Evolutionary conservation across 2,113 vertebrate genomes (phyloP), one percentile per base, ranked within the genome.

Genomic region (Pteronura brasiliensis): DNA sequence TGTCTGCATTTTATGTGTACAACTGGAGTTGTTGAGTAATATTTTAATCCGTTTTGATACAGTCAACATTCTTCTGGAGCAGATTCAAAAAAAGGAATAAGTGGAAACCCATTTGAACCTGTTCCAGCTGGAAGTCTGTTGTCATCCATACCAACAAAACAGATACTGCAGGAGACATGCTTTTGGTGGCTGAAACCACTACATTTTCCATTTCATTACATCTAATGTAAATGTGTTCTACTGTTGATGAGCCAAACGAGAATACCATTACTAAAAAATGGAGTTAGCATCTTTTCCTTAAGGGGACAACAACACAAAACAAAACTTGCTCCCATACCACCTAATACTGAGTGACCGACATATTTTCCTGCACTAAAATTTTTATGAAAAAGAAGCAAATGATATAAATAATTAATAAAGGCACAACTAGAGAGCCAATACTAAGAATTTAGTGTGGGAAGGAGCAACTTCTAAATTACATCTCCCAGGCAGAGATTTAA

Each of bases 341-440:
- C 39, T 61, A 87, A 39, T 59, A 42, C 3, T 94, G 29, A 84
- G 29, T 72, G 90, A 72, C 29, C 3, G 63, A 39, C 44, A 47
- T 71, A 39, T 79, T 74, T 94, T 93, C 88, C 47, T 74, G 34
- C 15, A 82, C 39, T 90, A 90, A 77, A 57, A 61, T 77, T 93
- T 97, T 95, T 88, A 39, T 23, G 34, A 63, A 84, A 92, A 87
- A 67, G 55, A 72, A 88, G 49, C 4, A 93, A 93, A 67, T 47
- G 15, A 6, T 21, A 63, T 18, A 85, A 81, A 36, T 15, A 69
- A 61, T 29, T 44, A 63, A 93, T 27, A 94, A 77, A 92, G 85
- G 52, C 3, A 63, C 9, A 83, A 27, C 21, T 44, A 44, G 9
- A 12, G 49, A 59, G 27, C 13, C 39, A 23, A 27, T 76, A 36